A percentile compares a stretch with the other conserved stretches of the same genome.
Conservation (phyloP, 1,140 invertebrate species). For the Lepidurus arcticus region DNA sequence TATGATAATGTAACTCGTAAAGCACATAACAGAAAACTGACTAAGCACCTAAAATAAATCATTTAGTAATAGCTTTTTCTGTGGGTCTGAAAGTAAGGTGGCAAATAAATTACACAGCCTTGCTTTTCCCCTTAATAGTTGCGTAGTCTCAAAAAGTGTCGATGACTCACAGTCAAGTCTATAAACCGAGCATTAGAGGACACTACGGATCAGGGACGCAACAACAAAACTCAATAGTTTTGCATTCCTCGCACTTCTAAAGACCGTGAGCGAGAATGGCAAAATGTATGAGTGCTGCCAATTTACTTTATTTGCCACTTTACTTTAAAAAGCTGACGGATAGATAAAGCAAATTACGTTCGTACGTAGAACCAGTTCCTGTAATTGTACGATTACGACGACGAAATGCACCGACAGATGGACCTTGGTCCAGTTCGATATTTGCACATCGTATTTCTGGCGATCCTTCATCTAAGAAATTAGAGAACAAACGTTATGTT, state of each 20-base stretch:
- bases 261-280: too few relatives aligned
- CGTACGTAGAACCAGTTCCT: not conserved
- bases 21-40: not conserved
- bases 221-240: too few relatives aligned
- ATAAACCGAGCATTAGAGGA: not conserved
- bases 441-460: constrained; percentile 60
- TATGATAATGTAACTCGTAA: not conserved
- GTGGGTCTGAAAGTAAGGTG: too few relatives aligned
- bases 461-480: constrained; percentile 52
- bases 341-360: not conserved
- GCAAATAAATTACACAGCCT: too few relatives aligned
- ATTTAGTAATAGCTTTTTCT: too few relatives aligned
- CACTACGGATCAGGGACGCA: too few relatives aligned
- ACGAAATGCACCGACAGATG: constrained; percentile 65
- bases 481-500: constrained; percentile 35
- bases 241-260: too few relatives aligned
- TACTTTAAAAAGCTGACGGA: too few relatives aligned
- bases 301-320: too few relatives aligned
- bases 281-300: too few relatives aligned
- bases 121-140: too few relatives aligned
- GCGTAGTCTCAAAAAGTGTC: not conserved
- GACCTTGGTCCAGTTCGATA: constrained; percentile 61
- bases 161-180: not conserved
- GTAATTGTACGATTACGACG: constrained; percentile 48
- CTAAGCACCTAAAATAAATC: not conserved